These are phyloP conservation scores for Temnothorax nylanderi DNA, from an alignment of 1,140 invertebrate genomes.

Conservation along the genomic window DNA sequence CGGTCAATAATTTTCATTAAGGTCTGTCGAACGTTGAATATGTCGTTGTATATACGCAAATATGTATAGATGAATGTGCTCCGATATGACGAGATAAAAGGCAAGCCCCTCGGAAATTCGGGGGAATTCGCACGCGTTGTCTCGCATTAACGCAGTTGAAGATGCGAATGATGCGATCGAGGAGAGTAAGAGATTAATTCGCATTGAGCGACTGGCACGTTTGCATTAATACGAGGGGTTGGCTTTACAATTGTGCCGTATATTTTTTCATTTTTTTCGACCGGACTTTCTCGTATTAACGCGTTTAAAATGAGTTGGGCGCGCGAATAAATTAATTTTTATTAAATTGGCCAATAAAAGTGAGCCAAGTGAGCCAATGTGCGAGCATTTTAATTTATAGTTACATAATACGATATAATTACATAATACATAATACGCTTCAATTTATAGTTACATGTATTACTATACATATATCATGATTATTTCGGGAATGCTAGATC, in stretches of 20 bases:
- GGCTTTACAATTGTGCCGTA: not conserved
- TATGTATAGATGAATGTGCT: not conserved
- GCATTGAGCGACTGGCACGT: not conserved
- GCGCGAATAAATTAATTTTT: not conserved
- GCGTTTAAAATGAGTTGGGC: not conserved
- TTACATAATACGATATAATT: no score
- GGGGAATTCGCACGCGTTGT: constrained; percentile 18
- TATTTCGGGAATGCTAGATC: not conserved
- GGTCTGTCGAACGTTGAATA: not conserved
- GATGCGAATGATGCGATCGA: not conserved
- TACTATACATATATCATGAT: no score
- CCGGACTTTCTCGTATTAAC: no score
- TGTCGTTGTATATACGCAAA: no score
- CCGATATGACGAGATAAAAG: constrained; percentile 31
- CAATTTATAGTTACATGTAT: not conserved
- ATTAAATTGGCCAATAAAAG: not conserved
- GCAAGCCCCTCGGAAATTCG: not conserved
- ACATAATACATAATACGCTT: not conserved
- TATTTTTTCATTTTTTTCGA: not conserved
- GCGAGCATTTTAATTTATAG: not conserved
- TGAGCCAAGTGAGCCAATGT: not conserved
- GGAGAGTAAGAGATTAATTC: not conserved
- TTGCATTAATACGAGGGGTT: not conserved
- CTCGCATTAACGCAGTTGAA: constrained; percentile 1
- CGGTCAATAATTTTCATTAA: not conserved